Conservation (phyloP, 2,113 vertebrate species). For the Macaca mulatta region DNA sequence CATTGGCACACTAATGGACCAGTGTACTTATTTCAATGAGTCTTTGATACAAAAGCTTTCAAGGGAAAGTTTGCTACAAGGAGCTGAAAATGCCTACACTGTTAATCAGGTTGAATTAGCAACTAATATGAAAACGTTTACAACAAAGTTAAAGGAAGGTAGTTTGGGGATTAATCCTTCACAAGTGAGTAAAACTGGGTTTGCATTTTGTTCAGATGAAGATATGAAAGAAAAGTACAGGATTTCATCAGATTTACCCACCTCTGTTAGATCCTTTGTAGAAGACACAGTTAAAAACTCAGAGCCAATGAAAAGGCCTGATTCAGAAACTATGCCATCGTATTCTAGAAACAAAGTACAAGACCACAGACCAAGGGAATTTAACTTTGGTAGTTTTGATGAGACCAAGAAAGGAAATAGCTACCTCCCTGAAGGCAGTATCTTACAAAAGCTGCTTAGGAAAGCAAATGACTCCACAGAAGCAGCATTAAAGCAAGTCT, state of each 20-base stretch:
- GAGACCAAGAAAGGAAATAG: not conserved
- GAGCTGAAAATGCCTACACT: slow-evolving; percentile 47
- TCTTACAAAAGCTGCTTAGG: slow-evolving; percentile 63
- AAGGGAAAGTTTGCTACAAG: not conserved
- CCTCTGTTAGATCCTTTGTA: not conserved
- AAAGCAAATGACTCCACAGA: slow-evolving; percentile 62
- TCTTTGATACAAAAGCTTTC: slow-evolving; percentile 53
- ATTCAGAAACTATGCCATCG: not conserved
- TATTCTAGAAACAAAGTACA: not conserved
- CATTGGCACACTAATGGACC: slow-evolving; percentile 53
- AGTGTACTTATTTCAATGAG: slow-evolving; percentile 57
- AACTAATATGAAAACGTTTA: slow-evolving; percentile 12
- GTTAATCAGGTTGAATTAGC: slow-evolving; percentile 57
- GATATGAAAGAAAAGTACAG: not conserved
- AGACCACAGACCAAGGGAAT: not conserved
- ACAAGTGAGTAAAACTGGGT: not conserved
- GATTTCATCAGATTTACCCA: not conserved
- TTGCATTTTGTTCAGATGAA: slow-evolving; percentile 11
- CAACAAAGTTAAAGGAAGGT: not conserved
- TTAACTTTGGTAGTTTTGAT: not conserved
- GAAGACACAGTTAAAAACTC: slow-evolving; percentile 6
- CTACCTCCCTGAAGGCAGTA: slow-evolving; percentile 48
- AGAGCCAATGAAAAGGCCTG: not conserved
- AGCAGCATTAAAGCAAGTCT: slow-evolving; percentile 41
- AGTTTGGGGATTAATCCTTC: not conserved